These are phyloP conservation scores for Cercopithecus diana DNA, from an alignment of 2,797 vertebrate genomes.

Conservation along the genomic window DNA sequence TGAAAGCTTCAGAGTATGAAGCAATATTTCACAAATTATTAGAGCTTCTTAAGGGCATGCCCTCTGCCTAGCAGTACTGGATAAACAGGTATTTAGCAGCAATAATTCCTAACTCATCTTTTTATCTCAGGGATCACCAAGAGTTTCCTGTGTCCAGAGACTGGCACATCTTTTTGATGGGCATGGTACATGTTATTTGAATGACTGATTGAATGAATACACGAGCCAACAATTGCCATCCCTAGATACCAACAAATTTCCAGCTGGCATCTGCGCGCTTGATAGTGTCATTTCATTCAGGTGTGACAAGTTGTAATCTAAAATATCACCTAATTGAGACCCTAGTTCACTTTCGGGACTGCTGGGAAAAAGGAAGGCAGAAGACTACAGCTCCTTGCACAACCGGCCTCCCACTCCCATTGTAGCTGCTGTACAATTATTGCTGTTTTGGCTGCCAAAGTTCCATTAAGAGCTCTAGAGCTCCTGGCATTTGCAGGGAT, in stretches of 20 bases:
- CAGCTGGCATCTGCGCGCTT: neutral
- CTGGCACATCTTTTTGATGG: neutral
- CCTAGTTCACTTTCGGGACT: constrained; percentile 14
- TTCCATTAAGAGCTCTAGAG: constrained; percentile 53
- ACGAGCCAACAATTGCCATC: neutral
- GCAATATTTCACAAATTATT: neutral
- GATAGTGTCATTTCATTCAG: constrained; percentile 20
- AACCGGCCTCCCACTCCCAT: neutral
- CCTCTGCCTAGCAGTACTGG: neutral
- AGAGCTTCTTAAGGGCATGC: neutral
- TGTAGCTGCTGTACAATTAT: constrained; percentile 33
- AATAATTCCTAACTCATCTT: neutral
- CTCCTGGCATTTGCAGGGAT: constrained; percentile 38
- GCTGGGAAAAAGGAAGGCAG: neutral
- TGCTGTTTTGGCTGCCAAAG: constrained; percentile 42
- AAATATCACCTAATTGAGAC: constrained; percentile 56
- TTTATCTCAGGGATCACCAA: constrained; percentile 17
- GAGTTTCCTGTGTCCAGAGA: neutral
- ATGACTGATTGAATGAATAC: neutral
- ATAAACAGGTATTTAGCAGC: neutral
- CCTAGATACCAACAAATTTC: constrained; percentile 26
- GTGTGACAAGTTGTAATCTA: constrained; percentile 47
- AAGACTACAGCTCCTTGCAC: neutral
- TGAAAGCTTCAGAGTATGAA: neutral
- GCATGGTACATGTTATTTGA: neutral